Base-by-base conservation (phyloP, 2,797 vertebrate genomes). In the Catostomus latipinnis region DNA sequence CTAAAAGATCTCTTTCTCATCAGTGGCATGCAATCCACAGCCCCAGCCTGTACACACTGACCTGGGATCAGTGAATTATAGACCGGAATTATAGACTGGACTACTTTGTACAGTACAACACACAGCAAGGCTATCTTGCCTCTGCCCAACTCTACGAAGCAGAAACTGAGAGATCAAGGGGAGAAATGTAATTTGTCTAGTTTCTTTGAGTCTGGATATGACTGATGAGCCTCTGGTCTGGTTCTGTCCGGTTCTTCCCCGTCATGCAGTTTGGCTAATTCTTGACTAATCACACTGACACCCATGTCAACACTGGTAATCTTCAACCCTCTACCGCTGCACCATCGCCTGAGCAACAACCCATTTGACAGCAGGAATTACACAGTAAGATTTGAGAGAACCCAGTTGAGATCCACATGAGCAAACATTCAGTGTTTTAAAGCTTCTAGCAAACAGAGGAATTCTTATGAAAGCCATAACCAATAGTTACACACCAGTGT, bases 61-160 rank as follows among this genome's bases (percentile, higher is more conserved):
- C 75, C 76, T 83, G 83, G 87, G 76, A 46, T 76, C 82, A 78
- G 57, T 74, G 86, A 91, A 91, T 90, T 80, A 90, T 77, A 71
- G 69, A 50, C 14, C 49, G 61, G 82, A 82, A 88, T 88, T 46
- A 62, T 57, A 54, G 14, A 70, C 49, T 11, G 2, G 22, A 52
- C 2, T 5, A 0, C n/a, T 62, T 22, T 75, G 11, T 18, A 66
- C 43, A 66, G 57, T 46, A 62, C 4, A 46, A 52, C 13, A 76
- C 63, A 10, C 16, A 53, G 52, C 16, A 11, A 34, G 34, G 34
- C 34, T 34, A 2, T 34, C 34, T 34, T 34, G 34, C 34, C 71
- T 8, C 9, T 1, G 12, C 62, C 62, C 62, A 45, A 50, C 9
- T 43, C 14, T 60, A 14, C 4, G 69, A 68, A 60, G 74, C 62